Evolutionary conservation across 1,140 invertebrate genomes (phyloP).

Genomic region (Phenacoccus solenopsis): DNA sequence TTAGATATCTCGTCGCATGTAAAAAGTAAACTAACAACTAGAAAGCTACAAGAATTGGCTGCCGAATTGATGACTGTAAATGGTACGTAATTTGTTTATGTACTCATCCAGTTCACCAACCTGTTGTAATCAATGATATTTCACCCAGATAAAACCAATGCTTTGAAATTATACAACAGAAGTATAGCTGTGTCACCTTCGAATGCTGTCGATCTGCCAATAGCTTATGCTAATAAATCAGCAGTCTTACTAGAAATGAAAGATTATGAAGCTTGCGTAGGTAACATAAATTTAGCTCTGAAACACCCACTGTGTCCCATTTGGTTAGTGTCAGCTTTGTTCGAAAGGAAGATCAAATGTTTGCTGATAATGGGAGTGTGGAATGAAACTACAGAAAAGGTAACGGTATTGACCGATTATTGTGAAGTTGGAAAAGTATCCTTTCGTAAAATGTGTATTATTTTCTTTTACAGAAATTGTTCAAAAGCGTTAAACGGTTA

Average conservation of each 20-base stretch:
- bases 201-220: conserved; percentile 35
- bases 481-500: neutral
- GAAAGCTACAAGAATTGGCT: neutral
- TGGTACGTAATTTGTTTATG: neutral
- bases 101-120: neutral
- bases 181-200: conserved; percentile 24
- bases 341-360: conserved; percentile 28
- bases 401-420: neutral
- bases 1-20: neutral
- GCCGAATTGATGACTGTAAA: neutral
- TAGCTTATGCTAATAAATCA: conserved; percentile 59
- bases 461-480: neutral
- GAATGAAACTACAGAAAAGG: neutral
- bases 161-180: conserved; percentile 24
- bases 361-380: neutral
- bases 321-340: conserved; percentile 26
- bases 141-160: neutral
- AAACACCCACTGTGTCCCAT: conserved; percentile 23
- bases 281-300: conserved; percentile 32
- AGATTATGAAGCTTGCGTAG: conserved; percentile 46
- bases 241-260: conserved; percentile 49
- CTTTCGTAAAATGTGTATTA: neutral
- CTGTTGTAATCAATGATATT: neutral
- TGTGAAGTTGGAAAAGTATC: neutral
- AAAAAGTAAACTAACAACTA: neutral